Evolutionary conservation across 2,888 invertebrate genomes (phyloP).

Genomic region (Eilema caniola): DNA sequence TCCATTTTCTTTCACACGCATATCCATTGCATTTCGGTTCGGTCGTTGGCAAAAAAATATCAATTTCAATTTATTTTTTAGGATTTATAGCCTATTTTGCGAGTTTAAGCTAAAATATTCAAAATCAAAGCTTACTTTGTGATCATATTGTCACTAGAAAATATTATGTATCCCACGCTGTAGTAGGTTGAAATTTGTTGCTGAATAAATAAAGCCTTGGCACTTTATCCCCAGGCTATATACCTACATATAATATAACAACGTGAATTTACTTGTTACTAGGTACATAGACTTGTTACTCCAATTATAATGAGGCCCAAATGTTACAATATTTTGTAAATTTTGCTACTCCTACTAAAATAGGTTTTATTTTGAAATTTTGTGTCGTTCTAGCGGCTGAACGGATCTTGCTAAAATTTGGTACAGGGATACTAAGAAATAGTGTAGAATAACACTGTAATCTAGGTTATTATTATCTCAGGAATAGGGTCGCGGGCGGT

Average conservation of each 20-base stretch:
- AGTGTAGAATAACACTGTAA: no score
- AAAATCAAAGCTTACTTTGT: not conserved
- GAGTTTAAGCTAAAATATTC: not conserved
- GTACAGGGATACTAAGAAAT: no score
- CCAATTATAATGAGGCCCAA: constrained; percentile 1
- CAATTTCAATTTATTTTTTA: no score
- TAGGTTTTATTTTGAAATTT: no score
- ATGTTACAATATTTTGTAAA: not conserved
- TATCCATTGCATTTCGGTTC: no score
- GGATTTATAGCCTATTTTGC: not conserved
- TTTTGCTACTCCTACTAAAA: not conserved
- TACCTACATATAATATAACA: no score
- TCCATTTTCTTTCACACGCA: no score
- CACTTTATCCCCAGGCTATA: not conserved
- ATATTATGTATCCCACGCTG: not conserved
- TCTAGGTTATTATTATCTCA: no score
- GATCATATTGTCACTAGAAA: not conserved
- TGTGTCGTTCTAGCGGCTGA: no score
- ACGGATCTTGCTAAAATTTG: no score
- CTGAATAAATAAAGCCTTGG: not conserved
- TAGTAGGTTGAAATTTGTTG: not conserved
- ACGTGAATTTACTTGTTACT: constrained; percentile 6
- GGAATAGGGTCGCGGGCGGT: no score
- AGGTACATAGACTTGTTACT: not conserved
- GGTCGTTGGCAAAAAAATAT: no score